Evolutionary conservation across 2,797 vertebrate species (phyloP), one percentile per base, ranked within the genome.

Genomic region (Heterohyrax brucei): DNA sequence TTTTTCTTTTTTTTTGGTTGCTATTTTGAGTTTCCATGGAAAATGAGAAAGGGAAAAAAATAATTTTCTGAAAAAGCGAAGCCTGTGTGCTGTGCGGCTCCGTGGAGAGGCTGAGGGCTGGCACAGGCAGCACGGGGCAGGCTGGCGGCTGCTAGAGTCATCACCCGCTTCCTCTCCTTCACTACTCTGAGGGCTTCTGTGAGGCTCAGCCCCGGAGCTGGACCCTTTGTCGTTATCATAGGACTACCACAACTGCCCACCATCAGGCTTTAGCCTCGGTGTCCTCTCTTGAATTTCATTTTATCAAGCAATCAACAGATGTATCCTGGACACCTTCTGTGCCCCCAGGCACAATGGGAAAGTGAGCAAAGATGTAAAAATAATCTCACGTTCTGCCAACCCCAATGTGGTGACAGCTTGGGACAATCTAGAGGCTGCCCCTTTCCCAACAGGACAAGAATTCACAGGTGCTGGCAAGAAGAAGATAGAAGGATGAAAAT

Each of bases 21-120:
- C 97, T 98, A 97, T 97, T 97, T 97, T 97, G 96, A 96, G 95
- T 97, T 96, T 97, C 97, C 96, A 97, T 95, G 97, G 97, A 95
- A 97, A 98, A 77, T 72, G 77, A 96, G 94, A 94, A 91, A 95
- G 94, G 97, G 97, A 97, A 97, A 98, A 98, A 97, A 96, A 85
- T 96, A 95, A 95, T 97, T 96, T 95, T 97, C 92, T 94, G 96
- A 95, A 96, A 95, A 96, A 96, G 94, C 28, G 5, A 12, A n/a
- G 90, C 92, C 56, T 44, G 28, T 89, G 61, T 87, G 90, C 93
- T 3, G 33, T 12, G 21, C 7, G 50, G 85, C 68, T 92, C 64
- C 72, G 16, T 10, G 50, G 89, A 59, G 91, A 91, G 94, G 80
- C 77, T 39, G 70, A 76, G 88, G 28, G 93, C 86, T 77, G 87